These are phyloP conservation scores for Yponomeuta cagnagella DNA, from an alignment of 2,888 invertebrate species.

Conservation along the genomic window DNA sequence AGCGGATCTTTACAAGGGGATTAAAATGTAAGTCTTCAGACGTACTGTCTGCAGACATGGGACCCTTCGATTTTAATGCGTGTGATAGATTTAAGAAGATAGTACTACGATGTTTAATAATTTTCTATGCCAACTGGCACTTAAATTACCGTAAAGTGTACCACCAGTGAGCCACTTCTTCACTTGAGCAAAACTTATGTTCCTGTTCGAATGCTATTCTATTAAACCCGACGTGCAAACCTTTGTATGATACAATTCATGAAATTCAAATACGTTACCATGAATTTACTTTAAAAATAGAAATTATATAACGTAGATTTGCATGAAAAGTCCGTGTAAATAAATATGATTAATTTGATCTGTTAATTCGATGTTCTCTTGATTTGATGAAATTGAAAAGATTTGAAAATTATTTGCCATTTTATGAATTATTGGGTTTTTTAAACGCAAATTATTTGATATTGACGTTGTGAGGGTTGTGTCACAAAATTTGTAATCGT, in stretches of 20 bases:
- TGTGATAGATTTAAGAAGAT: not conserved
- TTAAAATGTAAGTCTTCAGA: not conserved
- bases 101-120: not conserved
- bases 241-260: not conserved
- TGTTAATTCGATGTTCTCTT: not conserved
- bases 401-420: not conserved
- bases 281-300: not conserved
- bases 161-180: not conserved
- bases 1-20: not conserved
- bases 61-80: not conserved
- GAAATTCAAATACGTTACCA: not conserved
- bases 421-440: not conserved
- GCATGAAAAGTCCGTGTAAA: not conserved
- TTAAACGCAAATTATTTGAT: not conserved
- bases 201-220: not conserved
- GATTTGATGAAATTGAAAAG: not conserved
- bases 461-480: not conserved
- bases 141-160: not conserved
- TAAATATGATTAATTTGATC: slow-evolving; percentile 1
- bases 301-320: not conserved
- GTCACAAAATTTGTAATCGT: not conserved
- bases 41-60: not conserved
- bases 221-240: not conserved
- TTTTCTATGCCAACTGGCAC: not conserved
- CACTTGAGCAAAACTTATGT: not conserved